Percentiles rank a stretch among this genome's conserved stretches.
Conservation (phyloP, 2,797 vertebrate species). For the Ciconia nigra region DNA sequence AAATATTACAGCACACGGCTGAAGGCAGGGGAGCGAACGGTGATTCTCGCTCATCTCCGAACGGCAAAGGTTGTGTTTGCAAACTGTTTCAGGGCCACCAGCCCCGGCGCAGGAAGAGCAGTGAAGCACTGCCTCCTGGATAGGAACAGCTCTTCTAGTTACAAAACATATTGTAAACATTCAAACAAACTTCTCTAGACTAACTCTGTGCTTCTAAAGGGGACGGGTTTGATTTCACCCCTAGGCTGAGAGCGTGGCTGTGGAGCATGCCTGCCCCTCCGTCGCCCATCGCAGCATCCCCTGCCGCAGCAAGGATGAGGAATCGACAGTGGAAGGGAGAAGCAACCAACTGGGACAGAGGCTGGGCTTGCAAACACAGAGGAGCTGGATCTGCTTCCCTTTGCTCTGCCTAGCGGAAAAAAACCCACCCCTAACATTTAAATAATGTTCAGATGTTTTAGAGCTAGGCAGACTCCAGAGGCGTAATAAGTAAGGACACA, state of each 20-base stretch:
- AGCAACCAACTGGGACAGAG: not conserved
- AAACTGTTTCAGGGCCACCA: not conserved
- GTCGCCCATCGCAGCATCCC: not conserved
- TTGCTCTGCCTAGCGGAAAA: not conserved
- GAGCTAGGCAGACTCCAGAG: not conserved
- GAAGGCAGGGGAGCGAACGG: accelerated
- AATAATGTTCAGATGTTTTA: not conserved
- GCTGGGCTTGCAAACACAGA: not conserved
- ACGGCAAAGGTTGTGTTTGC: not conserved
- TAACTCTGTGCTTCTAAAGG: not conserved
- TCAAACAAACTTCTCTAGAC: not conserved
- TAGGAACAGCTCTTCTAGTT: not conserved
- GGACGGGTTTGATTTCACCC: not conserved
- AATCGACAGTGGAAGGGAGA: not conserved
- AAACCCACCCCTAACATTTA: accelerated
- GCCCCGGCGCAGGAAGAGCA: not conserved
- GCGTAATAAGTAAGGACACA: accelerated
- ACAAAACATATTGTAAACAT: not conserved
- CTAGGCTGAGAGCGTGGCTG: not conserved
- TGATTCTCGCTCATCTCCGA: accelerated
- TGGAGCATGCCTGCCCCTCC: accelerated
- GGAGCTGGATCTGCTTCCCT: not conserved
- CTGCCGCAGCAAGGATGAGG: accelerated
- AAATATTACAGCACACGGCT: accelerated
- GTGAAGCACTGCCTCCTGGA: not conserved